phyloP scores from a whole-genome alignment of 2,113 vertebrate genomes.

The Pitta sordida region DNA sequence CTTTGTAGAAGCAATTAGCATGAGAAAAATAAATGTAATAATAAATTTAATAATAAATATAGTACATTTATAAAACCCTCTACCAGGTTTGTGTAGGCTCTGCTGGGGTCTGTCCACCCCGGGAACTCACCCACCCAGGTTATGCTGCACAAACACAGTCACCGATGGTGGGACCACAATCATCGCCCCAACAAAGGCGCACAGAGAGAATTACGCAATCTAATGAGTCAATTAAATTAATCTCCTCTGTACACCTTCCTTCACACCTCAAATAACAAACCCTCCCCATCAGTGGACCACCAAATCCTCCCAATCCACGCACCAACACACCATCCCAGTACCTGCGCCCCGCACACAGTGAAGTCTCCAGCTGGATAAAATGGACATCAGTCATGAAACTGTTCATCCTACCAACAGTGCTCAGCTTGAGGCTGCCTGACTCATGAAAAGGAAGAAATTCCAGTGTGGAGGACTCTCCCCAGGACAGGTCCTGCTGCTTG shows the following conservation, averaged over 20 bases:
- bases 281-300: neutral
- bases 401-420: neutral
- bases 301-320: neutral
- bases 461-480: neutral
- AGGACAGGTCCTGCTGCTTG: neutral
- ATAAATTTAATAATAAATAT: too few species aligned
- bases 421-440: neutral
- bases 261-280: neutral
- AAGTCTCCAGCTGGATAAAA: neutral
- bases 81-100: neutral
- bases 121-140: neutral
- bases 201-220: neutral
- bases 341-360: fast-evolving
- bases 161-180: neutral
- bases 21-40: neutral
- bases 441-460: neutral
- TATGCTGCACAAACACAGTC: neutral
- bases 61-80: neutral
- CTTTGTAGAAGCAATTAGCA: neutral
- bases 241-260: neutral
- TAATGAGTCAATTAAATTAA: neutral
- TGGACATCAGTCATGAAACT: fast-evolving
- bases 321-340: neutral
- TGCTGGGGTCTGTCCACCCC: neutral
- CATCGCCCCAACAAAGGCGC: fast-evolving